Conservation (phyloP, 2,888 invertebrate species). For the Lepidochrysops patricia region DNA sequence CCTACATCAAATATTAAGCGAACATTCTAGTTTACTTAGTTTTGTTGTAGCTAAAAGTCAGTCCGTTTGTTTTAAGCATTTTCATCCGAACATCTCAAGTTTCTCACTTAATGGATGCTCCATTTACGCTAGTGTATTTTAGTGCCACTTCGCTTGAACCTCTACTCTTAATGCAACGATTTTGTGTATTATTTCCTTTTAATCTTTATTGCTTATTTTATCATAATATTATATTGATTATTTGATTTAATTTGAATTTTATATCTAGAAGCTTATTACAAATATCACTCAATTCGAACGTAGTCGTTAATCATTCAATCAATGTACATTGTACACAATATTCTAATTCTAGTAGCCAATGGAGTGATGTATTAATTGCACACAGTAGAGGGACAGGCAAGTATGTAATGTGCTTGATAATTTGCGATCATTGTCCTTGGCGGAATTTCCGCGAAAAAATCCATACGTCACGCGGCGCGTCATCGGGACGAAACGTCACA, state of each 20-base stretch:
- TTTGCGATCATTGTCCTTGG: constrained; percentile 49
- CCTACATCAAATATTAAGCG: constrained; percentile 27
- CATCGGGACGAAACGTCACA: constrained; percentile 47
- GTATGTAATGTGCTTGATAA: background rate
- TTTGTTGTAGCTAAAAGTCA: constrained; percentile 13
- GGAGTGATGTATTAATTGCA: background rate
- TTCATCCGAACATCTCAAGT: background rate
- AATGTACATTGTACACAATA: no score
- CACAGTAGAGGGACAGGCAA: background rate
- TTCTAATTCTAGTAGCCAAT: background rate
- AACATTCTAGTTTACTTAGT: constrained; percentile 13
- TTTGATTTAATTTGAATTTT: no score
- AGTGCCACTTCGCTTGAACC: background rate
- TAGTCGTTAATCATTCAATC: background rate
- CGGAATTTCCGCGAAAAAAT: constrained; percentile 70
- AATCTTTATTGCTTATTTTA: background rate
- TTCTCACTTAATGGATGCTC: background rate
- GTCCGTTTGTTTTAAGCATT: background rate
- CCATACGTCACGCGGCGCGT: constrained; percentile 56
- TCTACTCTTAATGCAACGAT: background rate
- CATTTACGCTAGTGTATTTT: background rate
- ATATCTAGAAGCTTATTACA: background rate
- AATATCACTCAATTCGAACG: background rate
- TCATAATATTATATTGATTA: no score
- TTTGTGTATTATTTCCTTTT: background rate